Conservation (phyloP, 2,888 invertebrate genomes). For the Sminthurides aquaticus region DNA sequence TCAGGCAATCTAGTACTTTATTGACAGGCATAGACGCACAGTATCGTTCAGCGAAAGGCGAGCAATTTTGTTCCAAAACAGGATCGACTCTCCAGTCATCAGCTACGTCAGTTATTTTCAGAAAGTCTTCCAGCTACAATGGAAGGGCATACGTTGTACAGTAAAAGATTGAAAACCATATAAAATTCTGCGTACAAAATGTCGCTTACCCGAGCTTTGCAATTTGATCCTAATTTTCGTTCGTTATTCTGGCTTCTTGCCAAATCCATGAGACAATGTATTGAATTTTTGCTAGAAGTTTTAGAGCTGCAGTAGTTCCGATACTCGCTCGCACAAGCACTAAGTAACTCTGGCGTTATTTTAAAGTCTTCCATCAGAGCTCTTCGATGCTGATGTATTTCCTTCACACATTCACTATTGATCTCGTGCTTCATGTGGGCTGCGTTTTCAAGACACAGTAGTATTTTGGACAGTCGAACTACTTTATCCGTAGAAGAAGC, state of each 20-base stretch:
- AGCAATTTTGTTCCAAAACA: constrained; percentile 75
- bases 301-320: constrained; percentile 61
- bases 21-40: constrained; percentile 32
- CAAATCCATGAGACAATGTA: constrained; percentile 91
- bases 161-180: constrained; percentile 17
- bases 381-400: constrained; percentile 84
- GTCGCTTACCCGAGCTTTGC: constrained; percentile 62
- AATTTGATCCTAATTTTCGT: constrained; percentile 61
- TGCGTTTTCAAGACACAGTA: constrained; percentile 80
- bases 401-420: constrained; percentile 69
- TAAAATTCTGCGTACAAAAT: constrained; percentile 6
- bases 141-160: too few relatives aligned
- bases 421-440: constrained; percentile 62
- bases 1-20: constrained; percentile 78
- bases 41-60: constrained; percentile 63
- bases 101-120: constrained; percentile 84
- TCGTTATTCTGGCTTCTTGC: constrained; percentile 60
- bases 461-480: constrained; percentile 76
- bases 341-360: constrained; percentile 85
- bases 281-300: constrained; percentile 76
- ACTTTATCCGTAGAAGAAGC: constrained; percentile 56
- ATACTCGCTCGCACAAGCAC: constrained; percentile 79
- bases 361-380: constrained; percentile 88
- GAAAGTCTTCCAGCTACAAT: constrained; percentile 64
- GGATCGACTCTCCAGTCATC: constrained; percentile 95